Base-by-base conservation (phyloP, 2,797 vertebrate species). In the Crotalus adamanteus region DNA sequence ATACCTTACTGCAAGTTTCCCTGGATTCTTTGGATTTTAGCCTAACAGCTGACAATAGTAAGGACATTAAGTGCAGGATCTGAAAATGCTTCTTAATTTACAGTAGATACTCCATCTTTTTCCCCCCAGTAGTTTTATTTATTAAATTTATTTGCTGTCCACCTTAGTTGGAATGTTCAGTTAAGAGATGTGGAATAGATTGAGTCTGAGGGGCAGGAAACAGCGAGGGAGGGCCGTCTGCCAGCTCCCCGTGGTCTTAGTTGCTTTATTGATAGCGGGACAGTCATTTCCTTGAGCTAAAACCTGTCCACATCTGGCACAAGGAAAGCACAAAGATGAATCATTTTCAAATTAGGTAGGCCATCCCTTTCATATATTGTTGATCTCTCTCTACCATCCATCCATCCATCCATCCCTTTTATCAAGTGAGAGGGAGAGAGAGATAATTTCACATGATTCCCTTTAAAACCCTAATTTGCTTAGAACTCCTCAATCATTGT, bases 191-290 rank as follows among this genome's bases (percentile, higher is more conserved):
- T 53, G 42, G 14, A 61, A 47, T 7, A 47, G 37, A 4, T 11
- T 1, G 3, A 78, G 37, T 42, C 7, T 78, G 37, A 8, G 20
- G 37, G 11, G 22, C 20, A 83, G 12, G 73, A 83, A 20, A 47
- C 3, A 4, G 69, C 0, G 3, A 83, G 18, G 8, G 20, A 22
- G 37, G 20, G 18, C 37, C 0, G 0, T 11, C 37, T 42, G 31
- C 37, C 37, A 22, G 7, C 37, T 42, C 8, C 73, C 42, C 18
- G 11, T 42, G 73, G 69, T 42, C 73, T 78, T 78, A 22, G 73
- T 42, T 42, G 37, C 37, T 83, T 42, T 22, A 20, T 83, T 11
- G 8, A 8, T 9, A 42, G 69, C 8, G 69, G 31, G 7, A 73
- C 7, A 3, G 1, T 78, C 31, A 20, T 78, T 78, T 37, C 31